phyloP scores from a whole-genome alignment of 2,888 invertebrate genomes.

The Zele albiditarsus region DNA sequence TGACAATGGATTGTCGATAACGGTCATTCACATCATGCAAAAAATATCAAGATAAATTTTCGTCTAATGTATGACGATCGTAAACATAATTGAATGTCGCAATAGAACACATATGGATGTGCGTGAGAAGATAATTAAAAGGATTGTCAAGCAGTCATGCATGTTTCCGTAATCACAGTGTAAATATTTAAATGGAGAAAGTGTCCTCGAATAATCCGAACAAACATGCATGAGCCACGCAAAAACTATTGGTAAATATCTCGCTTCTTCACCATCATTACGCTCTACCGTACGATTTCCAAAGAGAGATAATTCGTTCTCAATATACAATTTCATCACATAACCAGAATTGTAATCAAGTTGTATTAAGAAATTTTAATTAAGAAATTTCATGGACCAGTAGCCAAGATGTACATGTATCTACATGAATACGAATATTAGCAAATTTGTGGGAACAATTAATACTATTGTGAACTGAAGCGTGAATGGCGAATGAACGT shows the following conservation, averaged over 20 bases:
- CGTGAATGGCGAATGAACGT: not conserved
- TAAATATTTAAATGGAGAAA: conserved; percentile 38
- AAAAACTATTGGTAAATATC: conserved; percentile 29
- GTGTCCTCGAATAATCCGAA: conserved; percentile 29
- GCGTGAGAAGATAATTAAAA: not conserved
- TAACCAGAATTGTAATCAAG: not conserved
- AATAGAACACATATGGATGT: not conserved
- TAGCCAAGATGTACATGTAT: not conserved
- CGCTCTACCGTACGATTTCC: not conserved
- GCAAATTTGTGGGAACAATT: not conserved
- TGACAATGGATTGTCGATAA: not conserved
- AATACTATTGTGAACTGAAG: not conserved
- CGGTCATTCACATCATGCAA: not conserved
- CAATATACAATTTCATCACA: not conserved
- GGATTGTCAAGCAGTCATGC: conserved; percentile 4
- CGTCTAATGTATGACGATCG: not conserved
- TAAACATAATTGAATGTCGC: not conserved
- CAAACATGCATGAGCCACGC: not conserved
- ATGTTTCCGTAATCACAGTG: conserved; percentile 34
- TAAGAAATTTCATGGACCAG: not conserved
- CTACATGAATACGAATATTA: not conserved
- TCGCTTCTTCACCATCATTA: conserved; percentile 19
- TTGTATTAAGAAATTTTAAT: not conserved
- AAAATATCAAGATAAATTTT: not conserved
- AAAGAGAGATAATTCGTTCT: not conserved